phyloP scores from a whole-genome alignment of 1,140 invertebrate genomes.

The Hetaerina americana region DNA sequence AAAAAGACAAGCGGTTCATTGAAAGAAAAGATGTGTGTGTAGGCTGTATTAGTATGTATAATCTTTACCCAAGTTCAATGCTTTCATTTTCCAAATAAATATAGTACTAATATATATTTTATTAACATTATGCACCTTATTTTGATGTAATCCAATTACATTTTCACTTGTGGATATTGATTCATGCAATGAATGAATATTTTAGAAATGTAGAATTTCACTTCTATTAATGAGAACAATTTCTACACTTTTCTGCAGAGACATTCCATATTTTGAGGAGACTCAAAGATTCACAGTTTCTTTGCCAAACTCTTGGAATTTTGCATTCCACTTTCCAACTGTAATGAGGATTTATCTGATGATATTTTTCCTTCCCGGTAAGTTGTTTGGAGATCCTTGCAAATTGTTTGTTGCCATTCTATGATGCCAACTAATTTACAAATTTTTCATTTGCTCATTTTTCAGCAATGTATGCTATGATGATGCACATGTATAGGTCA shows the following conservation, averaged over 20 bases:
- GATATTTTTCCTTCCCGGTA: constrained; percentile 53
- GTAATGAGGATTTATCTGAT: constrained; percentile 67
- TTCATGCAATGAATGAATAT: no score
- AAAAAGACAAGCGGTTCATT: no score
- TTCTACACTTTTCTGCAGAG: constrained; percentile 30
- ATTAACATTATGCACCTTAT: no score
- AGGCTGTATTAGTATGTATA: no score
- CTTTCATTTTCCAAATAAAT: no score
- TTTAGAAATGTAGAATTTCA: constrained; percentile 3
- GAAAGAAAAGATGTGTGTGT: no score
- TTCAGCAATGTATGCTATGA: constrained; percentile 49
- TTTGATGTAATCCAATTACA: no score
- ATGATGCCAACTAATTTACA: not conserved
- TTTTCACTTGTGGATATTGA: no score
- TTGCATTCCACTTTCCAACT: constrained; percentile 72
- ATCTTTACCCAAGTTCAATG: no score
- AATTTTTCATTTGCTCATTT: constrained; percentile 17
- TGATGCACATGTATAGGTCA: constrained; percentile 63
- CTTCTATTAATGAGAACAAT: constrained; percentile 6
- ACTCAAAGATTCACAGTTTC: constrained; percentile 59
- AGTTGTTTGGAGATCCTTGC: not conserved
- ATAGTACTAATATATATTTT: no score
- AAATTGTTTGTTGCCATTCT: constrained; percentile 10
- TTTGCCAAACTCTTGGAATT: constrained; percentile 74
- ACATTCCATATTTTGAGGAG: constrained; percentile 83